Base-by-base conservation (phyloP, 2,113 vertebrate species). In the Cephalopterus ornatus region DNA sequence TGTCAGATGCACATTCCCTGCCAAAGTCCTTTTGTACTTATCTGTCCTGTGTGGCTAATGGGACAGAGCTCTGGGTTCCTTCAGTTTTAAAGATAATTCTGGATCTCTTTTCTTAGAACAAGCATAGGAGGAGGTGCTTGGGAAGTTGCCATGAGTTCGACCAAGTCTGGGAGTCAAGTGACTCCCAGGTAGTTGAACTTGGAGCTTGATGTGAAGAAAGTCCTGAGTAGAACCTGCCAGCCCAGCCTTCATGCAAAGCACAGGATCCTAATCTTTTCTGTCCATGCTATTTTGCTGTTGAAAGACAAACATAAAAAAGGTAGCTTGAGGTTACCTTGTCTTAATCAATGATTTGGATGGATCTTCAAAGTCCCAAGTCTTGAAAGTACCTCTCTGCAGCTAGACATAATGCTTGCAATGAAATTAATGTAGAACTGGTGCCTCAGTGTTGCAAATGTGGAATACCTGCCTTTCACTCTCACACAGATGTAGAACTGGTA, bases 1-100 rank as follows among this genome's bases (percentile, higher is more conserved):
- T 94, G 95, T 84, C 55, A 92, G 72, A 81, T 44, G 41, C 11
- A 3, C 0, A 0, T 78, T 85, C 23, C 39, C 47, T 90, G 88
- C 88, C 92, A 94, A 93, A 62, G 46, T 26, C 20, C 30, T 89
- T 84, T 85, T 67, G 72, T 83, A 81, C 33, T 90, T 93, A 93
- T 93, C 93, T 85, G 30, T 74, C 52, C 59, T 50, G 53, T 0
- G 0, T n/a, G 72, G 58, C 28, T 94, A 85, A 62, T 41, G 71
- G 68, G 55, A 42, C 26, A 76, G 71, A 73, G 55, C 24, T 86
- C 92, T 90, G 72, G 21, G 27, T 71, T 88, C 39, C 75, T 77
- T 95, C 82, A 80, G 19, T 92, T 86, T 84, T 88, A 93, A 89
- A 96, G 94, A 91, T 77, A 94, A 20, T 6, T 3, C 33, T 79